phyloP scores from a whole-genome alignment of 2,797 vertebrate genomes.

The Chaetodon trifasciatus region DNA sequence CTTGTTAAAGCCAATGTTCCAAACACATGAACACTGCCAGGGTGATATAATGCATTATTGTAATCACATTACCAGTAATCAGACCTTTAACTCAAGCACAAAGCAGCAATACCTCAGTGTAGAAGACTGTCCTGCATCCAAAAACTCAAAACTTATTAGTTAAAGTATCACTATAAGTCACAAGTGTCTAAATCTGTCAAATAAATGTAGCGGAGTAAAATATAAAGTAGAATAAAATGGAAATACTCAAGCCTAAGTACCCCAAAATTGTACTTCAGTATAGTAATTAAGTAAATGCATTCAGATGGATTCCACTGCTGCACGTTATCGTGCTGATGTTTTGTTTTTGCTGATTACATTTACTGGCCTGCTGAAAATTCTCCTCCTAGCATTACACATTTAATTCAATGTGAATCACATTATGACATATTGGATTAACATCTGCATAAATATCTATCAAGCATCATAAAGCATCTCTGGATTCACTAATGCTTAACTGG shows the following conservation, averaged over 20 bases:
- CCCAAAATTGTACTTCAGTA: too few relatives aligned
- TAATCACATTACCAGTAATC: neutral
- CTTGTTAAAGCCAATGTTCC: conserved; percentile 24
- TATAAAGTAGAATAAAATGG: too few relatives aligned
- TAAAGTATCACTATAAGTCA: neutral
- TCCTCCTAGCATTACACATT: too few relatives aligned
- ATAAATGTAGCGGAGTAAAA: neutral
- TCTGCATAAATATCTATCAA: too few relatives aligned
- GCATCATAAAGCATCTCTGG: neutral
- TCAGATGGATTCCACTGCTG: too few relatives aligned
- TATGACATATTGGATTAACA: neutral
- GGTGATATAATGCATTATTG: neutral
- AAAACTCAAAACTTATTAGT: neutral
- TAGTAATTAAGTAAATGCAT: too few relatives aligned
- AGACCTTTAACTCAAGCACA: neutral
- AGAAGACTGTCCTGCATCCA: neutral
- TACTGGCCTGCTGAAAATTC: too few relatives aligned
- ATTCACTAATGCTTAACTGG: too few relatives aligned
- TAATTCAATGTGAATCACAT: too few relatives aligned
- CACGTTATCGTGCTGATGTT: neutral
- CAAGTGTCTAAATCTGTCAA: neutral
- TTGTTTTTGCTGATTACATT: too few relatives aligned
- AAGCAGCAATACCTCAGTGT: neutral
- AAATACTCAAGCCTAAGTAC: too few relatives aligned
- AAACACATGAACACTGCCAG: conserved; percentile 14